Percentiles rank a stretch among this genome's conserved stretches.
phyloP scores from a whole-genome alignment of 2,113 vertebrate genomes.

The Myxocyprinus asiaticus region DNA sequence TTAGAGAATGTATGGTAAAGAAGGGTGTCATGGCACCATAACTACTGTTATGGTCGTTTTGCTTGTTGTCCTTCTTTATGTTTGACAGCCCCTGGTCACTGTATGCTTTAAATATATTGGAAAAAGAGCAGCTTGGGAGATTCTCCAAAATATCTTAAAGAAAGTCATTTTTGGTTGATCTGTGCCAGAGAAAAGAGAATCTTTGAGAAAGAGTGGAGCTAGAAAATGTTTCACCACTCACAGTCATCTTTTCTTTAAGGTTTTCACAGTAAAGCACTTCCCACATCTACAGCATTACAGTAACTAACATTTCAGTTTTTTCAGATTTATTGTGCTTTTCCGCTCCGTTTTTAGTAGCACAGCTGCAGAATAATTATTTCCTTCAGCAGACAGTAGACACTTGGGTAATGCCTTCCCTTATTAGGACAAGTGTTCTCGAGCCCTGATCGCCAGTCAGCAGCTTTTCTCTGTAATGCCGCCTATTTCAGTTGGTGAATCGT shows the following conservation, averaged over 20 bases:
- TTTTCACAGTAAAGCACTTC: constrained; percentile 7
- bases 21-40: too few relatives aligned
- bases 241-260: background rate
- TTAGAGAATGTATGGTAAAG: too few relatives aligned
- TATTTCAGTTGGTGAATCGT: constrained; percentile 29
- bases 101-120: too few relatives aligned
- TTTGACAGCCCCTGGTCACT: too few relatives aligned
- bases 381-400: constrained; percentile 23
- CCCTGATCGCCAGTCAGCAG: constrained; percentile 28
- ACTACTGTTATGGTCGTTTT: too few relatives aligned
- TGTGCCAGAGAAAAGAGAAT: background rate
- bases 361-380: constrained; percentile 17
- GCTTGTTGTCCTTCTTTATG: too few relatives aligned
- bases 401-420: constrained; percentile 27
- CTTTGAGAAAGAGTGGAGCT: background rate
- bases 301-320: background rate
- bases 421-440: constrained; percentile 12
- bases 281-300: background rate
- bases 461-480: constrained; percentile 7
- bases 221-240: background rate
- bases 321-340: constrained; percentile 26
- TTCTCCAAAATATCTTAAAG: too few relatives aligned
- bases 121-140: too few relatives aligned
- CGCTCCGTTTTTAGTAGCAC: background rate
- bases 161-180: background rate